Base-by-base conservation (phyloP, 2,797 vertebrate species). In the Taeniopygia guttata region DNA sequence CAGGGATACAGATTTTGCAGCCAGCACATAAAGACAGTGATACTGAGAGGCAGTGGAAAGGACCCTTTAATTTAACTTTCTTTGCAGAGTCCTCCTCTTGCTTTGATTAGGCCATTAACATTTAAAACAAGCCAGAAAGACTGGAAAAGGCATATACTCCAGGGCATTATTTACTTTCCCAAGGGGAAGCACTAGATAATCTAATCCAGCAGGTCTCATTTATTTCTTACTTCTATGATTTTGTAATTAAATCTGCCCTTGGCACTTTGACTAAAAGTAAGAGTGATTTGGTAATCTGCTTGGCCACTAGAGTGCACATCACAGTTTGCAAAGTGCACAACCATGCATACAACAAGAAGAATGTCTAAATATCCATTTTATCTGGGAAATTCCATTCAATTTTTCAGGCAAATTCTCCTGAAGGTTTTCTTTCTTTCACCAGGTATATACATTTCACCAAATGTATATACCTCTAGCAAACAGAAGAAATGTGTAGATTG, bases 161-260 rank as follows among this genome's bases (percentile, higher is more conserved):
- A 75, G 77, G 93, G 93, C 69, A 60, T 63, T 59, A 8, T 81
- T 84, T 78, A 86, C 55, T 77, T 95, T 89, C 91, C 83, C 55
- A 22, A 30, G 32, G 79, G 80, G 55, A 83, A 42, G 60, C 38
- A 63, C 75, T 43, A 93, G 60, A 74, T 95, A 93, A 96, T 94
- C 85, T 96, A 96, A 97, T 93, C 92, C 77, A 76, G 83, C 72
- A 91, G 74, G 83, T 94, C 91, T 93, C 76, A 79, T 90, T 94
- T 91, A 77, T 94, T 96, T 90, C 85, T 90, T 73, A 82, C 86
- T 96, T 92, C 85, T 94, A 87, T 94, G 88, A 96, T 93, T 95
- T 86, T 89, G 78, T 97, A 96, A 96, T 95, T 95, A 94, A 94
- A 96, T 96, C 90, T 95, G 64, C 81, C 91, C 74, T 73, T 80